Evolutionary conservation across 2,113 vertebrate species (phyloP).

Genomic region (Eurypyga helias): DNA sequence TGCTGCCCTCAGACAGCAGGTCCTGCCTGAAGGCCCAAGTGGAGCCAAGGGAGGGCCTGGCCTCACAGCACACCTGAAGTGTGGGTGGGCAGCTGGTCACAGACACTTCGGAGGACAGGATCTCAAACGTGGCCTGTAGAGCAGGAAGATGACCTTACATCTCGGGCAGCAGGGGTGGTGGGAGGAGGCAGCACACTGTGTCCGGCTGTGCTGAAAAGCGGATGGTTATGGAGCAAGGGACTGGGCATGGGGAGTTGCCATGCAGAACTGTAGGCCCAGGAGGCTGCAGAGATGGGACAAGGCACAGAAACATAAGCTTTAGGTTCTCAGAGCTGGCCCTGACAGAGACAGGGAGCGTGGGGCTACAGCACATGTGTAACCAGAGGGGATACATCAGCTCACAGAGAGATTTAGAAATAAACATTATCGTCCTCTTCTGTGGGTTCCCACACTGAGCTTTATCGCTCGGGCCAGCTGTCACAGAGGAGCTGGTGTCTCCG

Average conservation of each 20-base stretch:
- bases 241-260: neutral
- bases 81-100: neutral
- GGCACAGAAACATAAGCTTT: neutral
- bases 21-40: neutral
- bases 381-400: neutral
- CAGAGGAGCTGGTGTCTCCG: neutral
- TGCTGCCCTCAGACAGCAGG: neutral
- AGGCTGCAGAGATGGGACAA: neutral
- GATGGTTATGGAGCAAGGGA: neutral
- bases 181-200: neutral
- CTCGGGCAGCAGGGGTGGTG: rapidly evolving
- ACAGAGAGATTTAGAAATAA: neutral
- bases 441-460: neutral
- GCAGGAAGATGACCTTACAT: rapidly evolving
- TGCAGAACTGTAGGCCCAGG: neutral
- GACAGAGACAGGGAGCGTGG: neutral
- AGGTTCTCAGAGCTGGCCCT: neutral
- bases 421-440: neutral
- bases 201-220: neutral
- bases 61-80: too few species aligned
- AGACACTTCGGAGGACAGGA: neutral
- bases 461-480: neutral
- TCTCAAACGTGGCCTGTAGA: neutral
- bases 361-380: neutral
- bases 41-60: rapidly evolving